Conservation (phyloP, 37 sponge, comb jelly and placozoan species). For the Eunapius fragilis region DNA sequence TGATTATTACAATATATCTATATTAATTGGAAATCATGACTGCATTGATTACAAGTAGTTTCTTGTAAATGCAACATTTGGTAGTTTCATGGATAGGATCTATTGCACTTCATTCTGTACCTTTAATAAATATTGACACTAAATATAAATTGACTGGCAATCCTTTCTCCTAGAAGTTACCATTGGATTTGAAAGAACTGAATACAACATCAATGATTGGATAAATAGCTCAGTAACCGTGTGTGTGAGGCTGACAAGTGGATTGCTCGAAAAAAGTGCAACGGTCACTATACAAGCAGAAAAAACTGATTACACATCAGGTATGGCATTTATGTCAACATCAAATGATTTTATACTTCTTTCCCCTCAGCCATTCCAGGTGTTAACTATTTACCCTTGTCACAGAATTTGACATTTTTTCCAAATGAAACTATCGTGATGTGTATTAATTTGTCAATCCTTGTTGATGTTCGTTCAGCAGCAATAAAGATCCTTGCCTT, state of each 20-base stretch:
- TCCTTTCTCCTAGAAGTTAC: neutral
- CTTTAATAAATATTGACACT: neutral
- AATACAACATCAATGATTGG: neutral
- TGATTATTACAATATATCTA: too few relatives aligned
- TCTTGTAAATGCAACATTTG: too few relatives aligned
- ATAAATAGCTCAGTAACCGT: neutral
- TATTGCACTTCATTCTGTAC: too few relatives aligned
- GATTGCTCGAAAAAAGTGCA: neutral
- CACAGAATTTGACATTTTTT: neutral
- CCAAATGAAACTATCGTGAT: neutral
- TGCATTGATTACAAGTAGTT: too few relatives aligned
- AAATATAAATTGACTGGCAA: too few relatives aligned
- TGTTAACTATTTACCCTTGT: neutral
- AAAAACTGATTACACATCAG: neutral
- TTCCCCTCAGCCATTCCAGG: neutral
- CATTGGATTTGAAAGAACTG: neutral
- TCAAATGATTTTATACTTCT: neutral
- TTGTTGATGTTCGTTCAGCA: neutral
- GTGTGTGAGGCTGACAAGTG: neutral
- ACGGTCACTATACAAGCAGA: neutral
- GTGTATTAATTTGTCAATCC: neutral
- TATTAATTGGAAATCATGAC: too few relatives aligned
- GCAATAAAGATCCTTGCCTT: neutral
- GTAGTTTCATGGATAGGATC: too few relatives aligned
- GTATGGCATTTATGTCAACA: neutral